phyloP scores from a whole-genome alignment of 2,797 vertebrate genomes.

The Pelochelys cantorii region DNA sequence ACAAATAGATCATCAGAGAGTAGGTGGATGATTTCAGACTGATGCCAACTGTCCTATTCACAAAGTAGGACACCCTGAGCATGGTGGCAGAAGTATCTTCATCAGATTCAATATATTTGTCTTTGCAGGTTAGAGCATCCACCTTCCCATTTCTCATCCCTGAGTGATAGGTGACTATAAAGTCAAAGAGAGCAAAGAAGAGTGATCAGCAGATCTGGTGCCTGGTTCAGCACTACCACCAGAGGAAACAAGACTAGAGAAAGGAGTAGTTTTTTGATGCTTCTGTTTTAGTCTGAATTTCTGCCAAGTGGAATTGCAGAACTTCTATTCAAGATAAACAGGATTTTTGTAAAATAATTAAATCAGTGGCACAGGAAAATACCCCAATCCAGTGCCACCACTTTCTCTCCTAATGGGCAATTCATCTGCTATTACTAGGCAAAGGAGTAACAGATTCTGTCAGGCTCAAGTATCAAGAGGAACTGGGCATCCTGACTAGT shows the following conservation, averaged over 20 bases:
- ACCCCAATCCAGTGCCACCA: not conserved
- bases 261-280: not conserved
- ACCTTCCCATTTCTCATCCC: not conserved
- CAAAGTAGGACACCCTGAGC: too few species aligned
- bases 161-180: not conserved
- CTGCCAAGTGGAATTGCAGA: not conserved
- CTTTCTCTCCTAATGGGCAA: not conserved
- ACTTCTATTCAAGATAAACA: not conserved
- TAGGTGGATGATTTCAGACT: too few species aligned
- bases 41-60: too few species aligned
- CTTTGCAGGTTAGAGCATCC: not conserved
- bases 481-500: not conserved
- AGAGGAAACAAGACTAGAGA: not conserved
- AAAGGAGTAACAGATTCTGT: not conserved
- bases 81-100: too few species aligned
- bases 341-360: not conserved
- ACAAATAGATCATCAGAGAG: too few species aligned
- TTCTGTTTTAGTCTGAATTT: not conserved
- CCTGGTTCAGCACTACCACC: not conserved
- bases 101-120: not conserved
- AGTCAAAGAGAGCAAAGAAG: not conserved
- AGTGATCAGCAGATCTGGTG: not conserved
- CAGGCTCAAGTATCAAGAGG: not conserved
- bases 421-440: not conserved
- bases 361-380: slow-evolving; percentile 26